Evolutionary conservation across 2,888 invertebrate species (phyloP).

Genomic region (Tiphia femorata): DNA sequence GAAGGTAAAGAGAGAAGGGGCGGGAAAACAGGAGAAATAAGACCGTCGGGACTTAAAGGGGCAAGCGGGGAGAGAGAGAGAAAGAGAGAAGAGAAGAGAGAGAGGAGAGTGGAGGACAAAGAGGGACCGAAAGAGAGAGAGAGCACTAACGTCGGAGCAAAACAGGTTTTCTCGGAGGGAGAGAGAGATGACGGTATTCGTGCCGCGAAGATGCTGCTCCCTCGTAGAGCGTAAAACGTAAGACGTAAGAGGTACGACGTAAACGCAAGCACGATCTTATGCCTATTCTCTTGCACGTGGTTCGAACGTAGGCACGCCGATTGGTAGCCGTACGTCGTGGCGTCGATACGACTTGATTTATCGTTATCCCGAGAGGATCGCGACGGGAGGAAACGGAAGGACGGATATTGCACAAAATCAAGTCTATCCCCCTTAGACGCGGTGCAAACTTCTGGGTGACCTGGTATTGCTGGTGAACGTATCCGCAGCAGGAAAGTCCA

Average conservation of each 20-base stretch:
- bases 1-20: slow-evolving; percentile 5
- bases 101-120: slow-evolving; percentile 7
- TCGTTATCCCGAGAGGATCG: too few species aligned
- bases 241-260: neutral
- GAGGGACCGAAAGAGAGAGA: slow-evolving; percentile 8
- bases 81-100: neutral
- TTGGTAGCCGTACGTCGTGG: too few species aligned
- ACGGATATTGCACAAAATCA: too few species aligned
- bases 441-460: too few species aligned
- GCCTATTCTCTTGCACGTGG: too few species aligned
- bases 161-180: slow-evolving; percentile 36
- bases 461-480: too few species aligned
- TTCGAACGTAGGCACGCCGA: too few species aligned
- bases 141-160: slow-evolving; percentile 16
- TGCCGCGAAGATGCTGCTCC: neutral
- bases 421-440: too few species aligned
- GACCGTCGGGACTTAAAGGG: neutral
- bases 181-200: neutral
- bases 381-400: too few species aligned
- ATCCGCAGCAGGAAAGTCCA: too few species aligned
- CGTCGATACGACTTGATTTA: too few species aligned
- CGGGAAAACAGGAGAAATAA: slow-evolving; percentile 1
- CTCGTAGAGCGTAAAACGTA: neutral
- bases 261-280: neutral
- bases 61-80: neutral